phyloP scores from a whole-genome alignment of 2,888 invertebrate genomes.

The Marronus borbonicus region DNA sequence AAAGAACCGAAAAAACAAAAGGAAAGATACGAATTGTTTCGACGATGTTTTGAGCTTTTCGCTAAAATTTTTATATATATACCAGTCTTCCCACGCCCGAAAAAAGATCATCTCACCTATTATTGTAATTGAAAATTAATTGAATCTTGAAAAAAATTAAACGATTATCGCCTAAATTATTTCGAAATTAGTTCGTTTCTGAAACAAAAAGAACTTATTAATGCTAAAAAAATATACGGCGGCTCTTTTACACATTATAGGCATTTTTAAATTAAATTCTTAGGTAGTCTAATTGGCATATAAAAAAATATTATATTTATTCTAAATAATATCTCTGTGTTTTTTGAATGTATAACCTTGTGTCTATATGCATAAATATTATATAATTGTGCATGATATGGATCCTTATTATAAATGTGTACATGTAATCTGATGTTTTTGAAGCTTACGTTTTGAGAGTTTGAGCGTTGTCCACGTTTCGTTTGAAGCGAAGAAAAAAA shows the following conservation, averaged over 20 bases:
- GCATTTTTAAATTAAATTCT: slow-evolving; percentile 49
- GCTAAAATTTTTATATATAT: slow-evolving; percentile 60
- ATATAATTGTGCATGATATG: slow-evolving; percentile 17
- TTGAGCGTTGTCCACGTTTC: slow-evolving; percentile 41
- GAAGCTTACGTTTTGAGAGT: slow-evolving; percentile 52
- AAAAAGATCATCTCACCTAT: slow-evolving; percentile 65
- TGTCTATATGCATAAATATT: slow-evolving; percentile 54
- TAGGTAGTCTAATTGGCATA: slow-evolving; percentile 66
- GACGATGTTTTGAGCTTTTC: slow-evolving; percentile 59
- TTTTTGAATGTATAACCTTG: slow-evolving; percentile 63
- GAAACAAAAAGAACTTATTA: slow-evolving; percentile 40
- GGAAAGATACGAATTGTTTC: no score
- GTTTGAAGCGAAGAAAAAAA: not conserved
- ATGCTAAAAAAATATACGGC: no score
- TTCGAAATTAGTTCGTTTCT: not conserved
- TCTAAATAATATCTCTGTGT: slow-evolving; percentile 61
- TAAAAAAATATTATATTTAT: slow-evolving; percentile 55
- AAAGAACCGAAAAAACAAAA: no score
- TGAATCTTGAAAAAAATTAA: slow-evolving; percentile 1
- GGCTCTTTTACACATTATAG: no score
- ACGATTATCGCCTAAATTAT: not conserved
- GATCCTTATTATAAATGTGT: slow-evolving; percentile 6
- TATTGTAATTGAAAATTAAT: slow-evolving; percentile 49
- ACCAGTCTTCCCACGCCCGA: slow-evolving; percentile 71
- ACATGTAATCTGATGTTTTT: slow-evolving; percentile 19